Base-by-base conservation (phyloP, 2,888 invertebrate genomes). In the Drosophila neotestacea region DNA sequence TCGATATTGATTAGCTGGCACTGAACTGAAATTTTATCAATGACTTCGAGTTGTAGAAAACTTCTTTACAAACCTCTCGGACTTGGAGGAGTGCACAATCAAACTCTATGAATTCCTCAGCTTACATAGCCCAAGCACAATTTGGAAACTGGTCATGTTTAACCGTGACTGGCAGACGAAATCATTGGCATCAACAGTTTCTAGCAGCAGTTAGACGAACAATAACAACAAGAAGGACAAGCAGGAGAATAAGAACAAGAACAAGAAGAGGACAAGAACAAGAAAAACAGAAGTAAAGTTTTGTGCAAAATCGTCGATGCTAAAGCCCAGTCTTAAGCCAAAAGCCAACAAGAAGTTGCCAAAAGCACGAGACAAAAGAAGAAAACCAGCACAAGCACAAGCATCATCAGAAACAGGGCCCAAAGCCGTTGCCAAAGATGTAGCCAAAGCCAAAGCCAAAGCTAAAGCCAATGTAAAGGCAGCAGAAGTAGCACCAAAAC, bases 251-350 rank as follows among this genome's bases (percentile, higher is more conserved):
- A 51, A 32, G 28, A 22, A 28, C 13, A 28, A 16, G 27, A 60
- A 39, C 38, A 32, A 41, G 22, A 72, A 39, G 22, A 3, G 39
- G 39, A 48, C 16, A 38, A 41, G 22, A 72, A 39, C n/a, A 73
- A 69, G 47, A 62, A 62, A 28, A 73, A 65, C 42, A 46, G 13
- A 62, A 73, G 62, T 62, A 70, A 77, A 79, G 77, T 64, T 58
- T 79, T 77, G 81, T 74, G 70, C 50, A 80, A 80, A 80, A 80
- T 70, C 75, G 72, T 63, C 66, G 66, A 72, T 62, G 82, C 85
- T 73, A 77, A 85, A 87, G 83, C 86, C 88, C 74, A 72, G 84
- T 77, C 84, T 86, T 88, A 88, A 88, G 90, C 86, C 85, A 76
- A 77, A 80, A 81, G 73, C 81, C 85, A 80, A 88, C 81, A 88